Base-by-base conservation (phyloP, 2,888 invertebrate genomes). In the Cerceris rybyensis region DNA sequence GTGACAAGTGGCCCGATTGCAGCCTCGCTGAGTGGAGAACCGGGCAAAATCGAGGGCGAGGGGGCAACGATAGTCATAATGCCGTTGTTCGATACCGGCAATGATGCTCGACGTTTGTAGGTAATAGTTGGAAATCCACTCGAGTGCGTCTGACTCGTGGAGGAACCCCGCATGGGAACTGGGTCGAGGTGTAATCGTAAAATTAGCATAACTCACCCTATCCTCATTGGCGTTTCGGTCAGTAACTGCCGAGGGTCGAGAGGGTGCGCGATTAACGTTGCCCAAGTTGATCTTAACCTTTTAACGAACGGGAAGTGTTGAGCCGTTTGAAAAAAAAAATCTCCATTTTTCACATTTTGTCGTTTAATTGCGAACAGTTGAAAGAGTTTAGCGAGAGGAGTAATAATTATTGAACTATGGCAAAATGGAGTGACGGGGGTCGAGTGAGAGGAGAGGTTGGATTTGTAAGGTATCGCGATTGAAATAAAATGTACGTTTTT, bases 141-240 rank as follows among this genome's bases (percentile, higher is more conserved):
- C 69, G 61, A 80, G 75, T 61, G 72, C 52, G 65, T 80, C 76
- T 58, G 75, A 75, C 80, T 80, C 75, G 75, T 66, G 70, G 63
- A 60, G 66, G 67, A 78, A 70, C 75, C 83, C 78, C 85, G 78
- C 80, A 71, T 85, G 80, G 88, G 84, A 88, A 88, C 80, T 86
- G 84, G 83, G 88, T 84, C 85, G 84, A 78, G 80, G 83, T 84
- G 86, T 82, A 84, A 86, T 88, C 86, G 86, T 86, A 78, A 87
- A 87, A 89, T 89, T 89, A 89, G 83, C 89, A 89, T 89, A 88
- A 86, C 78, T 83, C 78, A 83, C 73, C 75, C 65, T 59, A 63
- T 60, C 76, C 78, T 82, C 70, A 55, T 66, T 52, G 77, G 60
- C 58, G 75, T 78, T 73, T 79, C 80, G 75, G 79, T 84, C 73